A percentile compares a stretch with the other conserved stretches of the same genome.
These are phyloP conservation scores for Epizoanthus rinbou DNA, from an alignment of 92 coral and sea anemone species.

Conservation along the genomic window DNA sequence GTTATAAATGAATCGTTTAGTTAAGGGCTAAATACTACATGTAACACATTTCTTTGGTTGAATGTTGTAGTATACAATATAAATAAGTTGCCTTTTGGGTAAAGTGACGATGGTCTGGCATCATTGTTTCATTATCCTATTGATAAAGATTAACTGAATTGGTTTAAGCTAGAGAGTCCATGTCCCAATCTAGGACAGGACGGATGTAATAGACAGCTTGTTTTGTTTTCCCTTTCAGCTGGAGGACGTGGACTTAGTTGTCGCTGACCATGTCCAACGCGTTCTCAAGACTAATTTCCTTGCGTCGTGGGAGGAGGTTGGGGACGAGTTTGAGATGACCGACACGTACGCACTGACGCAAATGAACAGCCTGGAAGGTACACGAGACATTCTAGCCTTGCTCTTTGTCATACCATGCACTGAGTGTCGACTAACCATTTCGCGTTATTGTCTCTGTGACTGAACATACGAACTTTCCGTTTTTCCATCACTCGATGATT, in stretches of 20 bases:
- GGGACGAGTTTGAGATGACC: slow-evolving; percentile 91
- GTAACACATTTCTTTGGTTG: background rate
- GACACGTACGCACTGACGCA: slow-evolving; percentile 97
- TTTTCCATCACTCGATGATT: too few relatives aligned
- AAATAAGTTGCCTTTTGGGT: background rate
- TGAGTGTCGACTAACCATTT: background rate
- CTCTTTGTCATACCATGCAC: background rate
- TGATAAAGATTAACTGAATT: background rate
- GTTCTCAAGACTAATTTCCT: slow-evolving; percentile 93
- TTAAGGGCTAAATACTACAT: background rate
- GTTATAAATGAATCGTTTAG: background rate
- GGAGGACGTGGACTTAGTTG: slow-evolving; percentile 94
- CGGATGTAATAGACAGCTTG: too few relatives aligned
- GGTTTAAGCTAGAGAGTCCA: too few relatives aligned
- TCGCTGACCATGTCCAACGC: slow-evolving; percentile 96
- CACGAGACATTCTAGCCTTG: background rate
- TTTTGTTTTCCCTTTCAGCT: slow-evolving; percentile 50
- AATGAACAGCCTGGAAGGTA: slow-evolving; percentile 96
- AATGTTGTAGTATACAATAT: background rate
- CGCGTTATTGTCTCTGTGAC: background rate
- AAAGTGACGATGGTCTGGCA: too few relatives aligned
- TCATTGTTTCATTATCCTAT: background rate
- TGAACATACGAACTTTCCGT: too few relatives aligned
- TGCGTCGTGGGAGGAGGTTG: slow-evolving; percentile 99
- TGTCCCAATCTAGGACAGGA: too few relatives aligned